Percentiles rank a stretch among this genome's conserved stretches.
These are phyloP conservation scores for Motacilla tschutschensis DNA, from an alignment of 2,113 vertebrate genomes.

Conservation along the genomic window DNA sequence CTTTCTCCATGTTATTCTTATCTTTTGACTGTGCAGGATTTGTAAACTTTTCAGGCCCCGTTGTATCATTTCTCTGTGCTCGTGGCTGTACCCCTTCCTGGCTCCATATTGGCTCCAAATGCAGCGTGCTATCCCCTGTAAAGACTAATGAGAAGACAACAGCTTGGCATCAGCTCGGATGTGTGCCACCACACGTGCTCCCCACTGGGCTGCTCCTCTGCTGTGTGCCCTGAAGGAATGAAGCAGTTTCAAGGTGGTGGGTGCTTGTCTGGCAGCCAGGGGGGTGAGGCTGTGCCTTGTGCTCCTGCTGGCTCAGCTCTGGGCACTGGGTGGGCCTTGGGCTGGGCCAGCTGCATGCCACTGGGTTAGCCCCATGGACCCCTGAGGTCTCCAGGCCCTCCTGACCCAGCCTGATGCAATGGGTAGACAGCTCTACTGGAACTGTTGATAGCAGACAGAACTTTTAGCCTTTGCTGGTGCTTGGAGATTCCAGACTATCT, in stretches of 20 bases:
- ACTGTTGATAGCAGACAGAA: background rate
- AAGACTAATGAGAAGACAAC: background rate
- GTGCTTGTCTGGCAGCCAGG: background rate
- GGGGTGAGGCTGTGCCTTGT: background rate
- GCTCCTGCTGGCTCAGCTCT: background rate
- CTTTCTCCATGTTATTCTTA: background rate
- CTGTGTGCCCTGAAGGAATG: background rate
- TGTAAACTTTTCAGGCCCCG: background rate
- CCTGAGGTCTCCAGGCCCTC: rapidly evolving
- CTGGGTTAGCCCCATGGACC: rapidly evolving
- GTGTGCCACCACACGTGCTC: background rate
- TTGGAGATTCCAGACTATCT: background rate
- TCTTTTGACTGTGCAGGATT: background rate
- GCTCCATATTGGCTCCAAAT: background rate
- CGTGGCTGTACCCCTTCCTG: background rate
- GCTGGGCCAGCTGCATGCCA: rapidly evolving
- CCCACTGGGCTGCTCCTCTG: background rate
- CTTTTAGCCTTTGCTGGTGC: background rate
- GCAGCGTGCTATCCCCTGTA: background rate
- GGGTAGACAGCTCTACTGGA: background rate
- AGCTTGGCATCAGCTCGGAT: background rate
- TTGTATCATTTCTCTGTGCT: background rate
- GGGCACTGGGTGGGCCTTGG: rapidly evolving
- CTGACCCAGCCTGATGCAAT: background rate
- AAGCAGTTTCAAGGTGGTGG: background rate